Conservation (phyloP, 2,113 vertebrate species). For the Centropristis striata region DNA sequence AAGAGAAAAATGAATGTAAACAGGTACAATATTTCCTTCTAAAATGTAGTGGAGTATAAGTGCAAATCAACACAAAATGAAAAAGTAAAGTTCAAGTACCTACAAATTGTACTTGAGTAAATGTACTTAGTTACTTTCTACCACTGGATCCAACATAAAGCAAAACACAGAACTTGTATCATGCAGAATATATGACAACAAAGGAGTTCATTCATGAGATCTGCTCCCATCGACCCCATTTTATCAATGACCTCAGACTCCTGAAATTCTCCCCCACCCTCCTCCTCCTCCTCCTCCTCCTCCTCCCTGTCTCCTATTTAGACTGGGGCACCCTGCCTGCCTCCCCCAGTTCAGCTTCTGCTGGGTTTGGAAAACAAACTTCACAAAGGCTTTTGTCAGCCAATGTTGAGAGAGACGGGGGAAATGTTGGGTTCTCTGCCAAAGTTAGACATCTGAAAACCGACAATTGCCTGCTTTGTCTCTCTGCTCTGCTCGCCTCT, state of each 20-base stretch:
- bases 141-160: not conserved
- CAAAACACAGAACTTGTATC: not conserved
- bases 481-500: not conserved
- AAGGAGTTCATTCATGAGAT: slow-evolving; percentile 47
- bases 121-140: too few relatives aligned
- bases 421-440: slow-evolving; percentile 48
- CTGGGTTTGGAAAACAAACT: slow-evolving; percentile 64
- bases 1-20: too few relatives aligned
- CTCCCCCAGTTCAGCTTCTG: slow-evolving; percentile 39
- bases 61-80: too few relatives aligned
- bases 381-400: slow-evolving; percentile 76
- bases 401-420: slow-evolving; percentile 19
- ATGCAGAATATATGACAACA: slow-evolving; percentile 26
- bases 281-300: slow-evolving; percentile 21
- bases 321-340: slow-evolving; percentile 40
- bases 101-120: too few relatives aligned
- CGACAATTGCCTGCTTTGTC: slow-evolving; percentile 60
- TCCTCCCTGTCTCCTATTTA: slow-evolving; percentile 46
- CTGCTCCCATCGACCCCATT: slow-evolving; percentile 31
- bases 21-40: too few relatives aligned
- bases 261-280: slow-evolving; percentile 55
- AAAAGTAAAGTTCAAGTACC: too few relatives aligned
- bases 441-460: slow-evolving; percentile 45
- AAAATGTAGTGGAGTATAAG: too few relatives aligned
- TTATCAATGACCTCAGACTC: slow-evolving; percentile 63